Evolutionary conservation across 2,888 invertebrate species (phyloP), one percentile per base, ranked within the genome.

Genomic region (Drosophila neonasuta): DNA sequence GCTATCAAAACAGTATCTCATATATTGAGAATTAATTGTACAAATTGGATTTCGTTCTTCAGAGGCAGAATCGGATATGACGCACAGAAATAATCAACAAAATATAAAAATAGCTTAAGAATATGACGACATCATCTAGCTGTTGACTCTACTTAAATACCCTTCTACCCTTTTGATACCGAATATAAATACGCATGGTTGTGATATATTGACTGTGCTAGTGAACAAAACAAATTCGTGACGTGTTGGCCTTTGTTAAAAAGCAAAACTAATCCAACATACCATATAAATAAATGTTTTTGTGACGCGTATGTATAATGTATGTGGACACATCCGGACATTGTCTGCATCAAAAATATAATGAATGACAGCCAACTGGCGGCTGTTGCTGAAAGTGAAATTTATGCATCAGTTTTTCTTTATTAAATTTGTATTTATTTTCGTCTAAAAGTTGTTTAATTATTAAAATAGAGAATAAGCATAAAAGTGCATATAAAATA

Each of bases 401-500:
- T 84, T 72, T 80, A 68, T 78, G 69, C 54, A 55, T 24, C 24
- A 60, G 62, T 58, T 61, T 50, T 58, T 13, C 50, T 64, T 56
- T 52, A 17, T 41, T 20, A 20, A 51, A 39, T 41, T 42, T 61
- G 20, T 67, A 58, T 55, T 68, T 59, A 41, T 54, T 67, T 68
- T 56, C n/a, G 62, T 67, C 74, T 66, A 71, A 79, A 59, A 52
- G 44, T 67, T 46, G 69, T 80, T 66, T 30, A 65, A 51, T 64
- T 74, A 71, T 68, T 74, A 63, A 62, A 71, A 67, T 74, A 80
- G 60, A 51, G 65, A 77, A 69, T 67, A 68, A 45, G 55, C 66
- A 75, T 73, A 69, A 82, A 74, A 78, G 75, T 78, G 79, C 75
- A 71, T 80, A 69, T 41, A 78, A 72, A 77, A 74, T 60, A 49